Evolutionary conservation across 2,113 vertebrate species (phyloP).

Genomic region (Paradoxurus hermaphroditus): DNA sequence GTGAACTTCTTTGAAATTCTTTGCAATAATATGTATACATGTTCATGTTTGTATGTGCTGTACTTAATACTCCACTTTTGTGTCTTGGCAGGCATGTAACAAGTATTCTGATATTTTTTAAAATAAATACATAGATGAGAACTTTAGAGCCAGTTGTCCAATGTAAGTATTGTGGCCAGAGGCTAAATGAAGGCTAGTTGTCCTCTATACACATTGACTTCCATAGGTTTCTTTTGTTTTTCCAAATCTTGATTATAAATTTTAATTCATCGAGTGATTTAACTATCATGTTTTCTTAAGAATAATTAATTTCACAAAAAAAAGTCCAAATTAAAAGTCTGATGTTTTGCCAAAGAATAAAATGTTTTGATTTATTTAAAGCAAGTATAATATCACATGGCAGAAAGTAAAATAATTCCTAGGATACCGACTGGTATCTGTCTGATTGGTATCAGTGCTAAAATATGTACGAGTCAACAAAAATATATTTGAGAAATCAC

Average conservation of each 20-base stretch:
- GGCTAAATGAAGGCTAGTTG: neutral
- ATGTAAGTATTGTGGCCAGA: neutral
- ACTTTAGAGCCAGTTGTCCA: neutral
- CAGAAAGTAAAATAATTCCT: slow-evolving; percentile 71
- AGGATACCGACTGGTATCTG: slow-evolving; percentile 15
- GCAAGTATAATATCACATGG: slow-evolving; percentile 69
- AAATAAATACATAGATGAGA: neutral
- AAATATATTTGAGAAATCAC: neutral
- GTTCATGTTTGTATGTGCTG: neutral
- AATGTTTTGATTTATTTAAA: slow-evolving; percentile 25
- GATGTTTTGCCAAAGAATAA: neutral
- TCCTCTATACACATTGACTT: neutral
- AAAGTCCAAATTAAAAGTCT: neutral
- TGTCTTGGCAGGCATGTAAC: neutral
- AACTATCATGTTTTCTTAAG: neutral
- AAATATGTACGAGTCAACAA: neutral
- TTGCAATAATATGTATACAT: neutral
- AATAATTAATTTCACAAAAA: slow-evolving; percentile 20
- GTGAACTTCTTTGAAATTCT: neutral
- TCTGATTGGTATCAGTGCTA: neutral
- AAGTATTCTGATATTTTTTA: neutral
- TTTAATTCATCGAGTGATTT: neutral
- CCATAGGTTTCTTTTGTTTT: neutral
- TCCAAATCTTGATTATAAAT: neutral
- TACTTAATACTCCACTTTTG: neutral